Evolutionary conservation across 2,113 vertebrate species (phyloP).

Genomic region (Terrapene triunguis): DNA sequence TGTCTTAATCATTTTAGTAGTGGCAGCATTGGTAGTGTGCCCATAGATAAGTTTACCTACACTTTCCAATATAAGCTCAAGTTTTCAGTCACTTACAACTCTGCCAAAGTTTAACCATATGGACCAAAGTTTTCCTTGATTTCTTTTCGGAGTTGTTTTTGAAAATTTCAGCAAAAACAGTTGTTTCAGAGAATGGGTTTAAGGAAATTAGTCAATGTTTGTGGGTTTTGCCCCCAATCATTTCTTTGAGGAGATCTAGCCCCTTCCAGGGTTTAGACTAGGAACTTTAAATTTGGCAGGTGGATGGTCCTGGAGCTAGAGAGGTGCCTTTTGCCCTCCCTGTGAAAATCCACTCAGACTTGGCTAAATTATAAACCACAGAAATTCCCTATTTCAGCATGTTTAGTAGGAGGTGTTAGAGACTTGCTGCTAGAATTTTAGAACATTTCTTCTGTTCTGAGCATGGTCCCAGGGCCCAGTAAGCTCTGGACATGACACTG

Average conservation of each 20-base stretch:
- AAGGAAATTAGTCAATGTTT: background rate
- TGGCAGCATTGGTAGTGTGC: background rate
- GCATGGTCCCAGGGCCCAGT: too few relatives aligned
- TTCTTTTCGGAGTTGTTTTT: background rate
- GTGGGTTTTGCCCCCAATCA: background rate
- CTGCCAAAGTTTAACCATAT: background rate
- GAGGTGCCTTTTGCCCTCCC: background rate
- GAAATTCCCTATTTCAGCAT: too few relatives aligned
- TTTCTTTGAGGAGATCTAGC: background rate
- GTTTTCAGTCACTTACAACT: background rate
- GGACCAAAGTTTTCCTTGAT: background rate
- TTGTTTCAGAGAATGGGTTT: background rate
- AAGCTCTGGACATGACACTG: too few relatives aligned
- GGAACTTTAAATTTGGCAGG: conserved; percentile 1
- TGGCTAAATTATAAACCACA: background rate
- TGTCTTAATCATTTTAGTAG: background rate
- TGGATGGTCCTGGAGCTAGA: background rate
- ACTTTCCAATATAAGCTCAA: background rate
- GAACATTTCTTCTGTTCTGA: too few relatives aligned
- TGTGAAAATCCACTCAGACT: background rate
- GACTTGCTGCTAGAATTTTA: too few relatives aligned
- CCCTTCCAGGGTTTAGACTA: background rate
- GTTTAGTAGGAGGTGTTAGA: too few relatives aligned
- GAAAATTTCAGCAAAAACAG: background rate
- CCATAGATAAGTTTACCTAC: background rate